Percentiles rank a stretch among this genome's conserved stretches.
phyloP scores from a whole-genome alignment of 2,888 invertebrate species.

The Drosophila atripex region DNA sequence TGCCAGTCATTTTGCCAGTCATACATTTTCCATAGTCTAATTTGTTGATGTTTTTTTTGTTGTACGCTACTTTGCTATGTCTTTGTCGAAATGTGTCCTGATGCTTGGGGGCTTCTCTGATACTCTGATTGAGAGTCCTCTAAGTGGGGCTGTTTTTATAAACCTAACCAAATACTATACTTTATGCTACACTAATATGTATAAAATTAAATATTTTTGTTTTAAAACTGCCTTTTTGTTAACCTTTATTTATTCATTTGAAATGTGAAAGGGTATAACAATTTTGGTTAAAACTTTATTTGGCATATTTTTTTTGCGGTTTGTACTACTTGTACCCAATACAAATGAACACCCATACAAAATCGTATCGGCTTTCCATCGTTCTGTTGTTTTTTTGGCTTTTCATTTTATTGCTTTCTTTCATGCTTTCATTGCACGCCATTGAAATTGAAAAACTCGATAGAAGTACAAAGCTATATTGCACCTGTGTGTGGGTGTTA shows the following conservation, averaged over 20 bases:
- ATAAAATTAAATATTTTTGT: too few species aligned
- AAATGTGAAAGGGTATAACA: not conserved
- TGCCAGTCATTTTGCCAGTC: conserved; percentile 51
- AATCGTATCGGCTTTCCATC: conserved; percentile 49
- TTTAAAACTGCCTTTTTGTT: too few species aligned
- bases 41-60: conserved; percentile 24
- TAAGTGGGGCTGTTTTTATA: conserved; percentile 17
- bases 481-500: conserved; percentile 3
- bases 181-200: too few species aligned
- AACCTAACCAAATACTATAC: not conserved
- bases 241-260: not conserved
- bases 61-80: not conserved
- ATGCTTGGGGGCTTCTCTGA: conserved; percentile 52
- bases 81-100: conserved; percentile 30
- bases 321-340: conserved; percentile 41
- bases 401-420: conserved; percentile 39
- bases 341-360: conserved; percentile 55
- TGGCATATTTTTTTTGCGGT: conserved; percentile 4
- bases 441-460: conserved; percentile 30
- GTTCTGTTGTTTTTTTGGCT: conserved; percentile 30
- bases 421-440: conserved; percentile 4
- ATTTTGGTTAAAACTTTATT: not conserved
- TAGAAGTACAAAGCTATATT: conserved; percentile 6
- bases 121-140: conserved; percentile 17
- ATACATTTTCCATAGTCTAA: conserved; percentile 56